These are phyloP conservation scores for Brachyhypopomus gauderio DNA, from an alignment of 2,113 vertebrate species.

Conservation along the genomic window DNA sequence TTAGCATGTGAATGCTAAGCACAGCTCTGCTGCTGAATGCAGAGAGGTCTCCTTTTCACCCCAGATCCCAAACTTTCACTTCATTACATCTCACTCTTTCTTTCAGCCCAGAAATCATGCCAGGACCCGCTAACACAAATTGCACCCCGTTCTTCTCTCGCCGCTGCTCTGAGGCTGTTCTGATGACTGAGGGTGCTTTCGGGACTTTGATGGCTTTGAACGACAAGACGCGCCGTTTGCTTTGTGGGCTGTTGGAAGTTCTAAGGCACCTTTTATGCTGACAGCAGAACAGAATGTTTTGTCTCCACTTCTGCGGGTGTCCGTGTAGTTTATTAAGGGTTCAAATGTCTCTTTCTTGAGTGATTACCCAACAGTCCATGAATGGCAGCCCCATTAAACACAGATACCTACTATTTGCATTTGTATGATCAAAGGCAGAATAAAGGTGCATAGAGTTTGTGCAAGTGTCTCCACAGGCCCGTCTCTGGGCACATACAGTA, in stretches of 20 bases:
- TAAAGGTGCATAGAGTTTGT: not conserved
- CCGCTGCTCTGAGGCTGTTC: slow-evolving; percentile 44
- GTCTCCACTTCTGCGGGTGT: slow-evolving; percentile 9
- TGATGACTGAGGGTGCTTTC: slow-evolving; percentile 25
- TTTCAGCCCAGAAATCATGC: slow-evolving; percentile 49
- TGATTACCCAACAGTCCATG: slow-evolving; percentile 7
- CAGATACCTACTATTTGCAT: not conserved
- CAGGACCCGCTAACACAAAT: slow-evolving; percentile 52
- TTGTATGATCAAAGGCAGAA: not conserved
- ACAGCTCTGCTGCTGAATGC: slow-evolving; percentile 56
- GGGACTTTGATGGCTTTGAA: slow-evolving; percentile 42
- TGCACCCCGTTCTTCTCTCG: slow-evolving; percentile 45
- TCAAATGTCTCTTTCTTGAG: slow-evolving; percentile 1
- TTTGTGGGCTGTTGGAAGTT: slow-evolving; percentile 49
- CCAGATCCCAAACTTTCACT: slow-evolving; percentile 33
- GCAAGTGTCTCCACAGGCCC: not conserved
- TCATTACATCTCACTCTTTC: slow-evolving; percentile 38
- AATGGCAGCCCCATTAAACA: not conserved
- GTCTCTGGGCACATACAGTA: too few relatives aligned
- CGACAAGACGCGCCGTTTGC: slow-evolving; percentile 52
- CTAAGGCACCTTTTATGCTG: slow-evolving; percentile 13
- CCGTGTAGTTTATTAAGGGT: not conserved
- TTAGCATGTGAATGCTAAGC: slow-evolving; percentile 66
- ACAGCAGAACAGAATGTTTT: not conserved
- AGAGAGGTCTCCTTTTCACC: slow-evolving; percentile 51